These are phyloP conservation scores for Sebastes cheni DNA, from an alignment of 2,797 vertebrate genomes.

Conservation along the genomic window DNA sequence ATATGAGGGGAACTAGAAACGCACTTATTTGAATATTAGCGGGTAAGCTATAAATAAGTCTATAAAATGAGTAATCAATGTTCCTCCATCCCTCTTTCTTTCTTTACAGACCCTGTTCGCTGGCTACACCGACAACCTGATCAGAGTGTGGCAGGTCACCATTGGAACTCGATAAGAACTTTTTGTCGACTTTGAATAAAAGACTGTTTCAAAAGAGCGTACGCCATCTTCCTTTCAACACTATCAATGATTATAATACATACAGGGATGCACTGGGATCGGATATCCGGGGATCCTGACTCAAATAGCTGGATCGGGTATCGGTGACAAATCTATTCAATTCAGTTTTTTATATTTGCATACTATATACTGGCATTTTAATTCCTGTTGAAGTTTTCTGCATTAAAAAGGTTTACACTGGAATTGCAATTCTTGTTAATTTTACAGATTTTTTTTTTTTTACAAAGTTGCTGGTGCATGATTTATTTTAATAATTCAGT, in stretches of 20 bases:
- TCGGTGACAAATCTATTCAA: too few relatives aligned
- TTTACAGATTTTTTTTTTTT: too few relatives aligned
- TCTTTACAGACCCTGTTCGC: constrained; percentile 91
- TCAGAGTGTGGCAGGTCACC: constrained; percentile 98
- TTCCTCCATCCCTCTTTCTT: neutral
- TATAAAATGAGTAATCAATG: neutral
- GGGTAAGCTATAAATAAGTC: accelerated
- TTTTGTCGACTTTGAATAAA: constrained; percentile 81
- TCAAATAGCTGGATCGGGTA: too few relatives aligned
- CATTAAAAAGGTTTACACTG: too few relatives aligned
- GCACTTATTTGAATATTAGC: neutral
- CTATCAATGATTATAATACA: neutral
- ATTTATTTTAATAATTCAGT: too few relatives aligned
- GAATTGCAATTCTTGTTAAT: too few relatives aligned
- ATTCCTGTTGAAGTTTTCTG: too few relatives aligned
- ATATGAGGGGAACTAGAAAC: constrained; percentile 80
- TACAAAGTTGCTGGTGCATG: too few relatives aligned
- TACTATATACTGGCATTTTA: too few relatives aligned
- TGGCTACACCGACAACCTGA: constrained; percentile 97
- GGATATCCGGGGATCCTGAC: too few relatives aligned
- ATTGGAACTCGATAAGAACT: constrained; percentile 91
- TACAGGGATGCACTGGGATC: too few relatives aligned
- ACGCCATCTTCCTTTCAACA: constrained; percentile 32
- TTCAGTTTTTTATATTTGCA: too few relatives aligned
- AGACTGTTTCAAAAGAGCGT: constrained; percentile 72